phyloP scores from a whole-genome alignment of 2,888 invertebrate species.

The Ectemnius continuus region DNA sequence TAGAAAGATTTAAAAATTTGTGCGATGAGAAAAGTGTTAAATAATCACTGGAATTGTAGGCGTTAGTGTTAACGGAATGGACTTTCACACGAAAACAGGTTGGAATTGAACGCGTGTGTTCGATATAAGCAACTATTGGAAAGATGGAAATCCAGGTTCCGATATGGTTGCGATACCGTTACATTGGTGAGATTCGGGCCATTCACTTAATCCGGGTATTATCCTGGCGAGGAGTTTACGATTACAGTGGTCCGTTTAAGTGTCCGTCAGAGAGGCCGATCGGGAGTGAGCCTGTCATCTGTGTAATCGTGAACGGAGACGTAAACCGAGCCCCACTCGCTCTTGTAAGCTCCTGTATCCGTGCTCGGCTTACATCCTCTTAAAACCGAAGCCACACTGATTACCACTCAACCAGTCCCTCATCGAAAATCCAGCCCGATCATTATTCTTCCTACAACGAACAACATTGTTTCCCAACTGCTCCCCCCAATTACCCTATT shows the following conservation, averaged over 20 bases:
- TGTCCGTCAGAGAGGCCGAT: not conserved
- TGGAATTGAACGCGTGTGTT: no score
- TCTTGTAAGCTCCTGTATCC: slow-evolving; percentile 42
- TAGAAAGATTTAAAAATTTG: no score
- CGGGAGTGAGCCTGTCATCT: slow-evolving; percentile 13
- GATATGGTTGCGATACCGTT: no score
- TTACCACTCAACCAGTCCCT: not conserved
- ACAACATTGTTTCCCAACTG: no score
- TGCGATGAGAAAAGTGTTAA: no score
- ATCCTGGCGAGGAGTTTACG: slow-evolving; percentile 39
- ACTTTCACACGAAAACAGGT: no score
- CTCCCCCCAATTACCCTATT: no score
- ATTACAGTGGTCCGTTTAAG: slow-evolving; percentile 19
- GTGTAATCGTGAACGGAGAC: slow-evolving; percentile 13
- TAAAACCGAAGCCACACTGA: slow-evolving; percentile 6
- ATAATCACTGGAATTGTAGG: no score
- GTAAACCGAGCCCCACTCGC: slow-evolving; percentile 31
- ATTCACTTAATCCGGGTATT: slow-evolving; percentile 18
- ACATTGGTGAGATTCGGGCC: not conserved
- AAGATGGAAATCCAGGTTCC: not conserved
- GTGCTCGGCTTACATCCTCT: slow-evolving; percentile 44
- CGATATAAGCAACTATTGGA: no score
- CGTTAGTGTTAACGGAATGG: no score
- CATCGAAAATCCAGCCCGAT: no score
- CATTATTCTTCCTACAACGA: no score